Evolutionary conservation across 1,140 invertebrate genomes (phyloP).

Genomic region (Pararge aegeria): DNA sequence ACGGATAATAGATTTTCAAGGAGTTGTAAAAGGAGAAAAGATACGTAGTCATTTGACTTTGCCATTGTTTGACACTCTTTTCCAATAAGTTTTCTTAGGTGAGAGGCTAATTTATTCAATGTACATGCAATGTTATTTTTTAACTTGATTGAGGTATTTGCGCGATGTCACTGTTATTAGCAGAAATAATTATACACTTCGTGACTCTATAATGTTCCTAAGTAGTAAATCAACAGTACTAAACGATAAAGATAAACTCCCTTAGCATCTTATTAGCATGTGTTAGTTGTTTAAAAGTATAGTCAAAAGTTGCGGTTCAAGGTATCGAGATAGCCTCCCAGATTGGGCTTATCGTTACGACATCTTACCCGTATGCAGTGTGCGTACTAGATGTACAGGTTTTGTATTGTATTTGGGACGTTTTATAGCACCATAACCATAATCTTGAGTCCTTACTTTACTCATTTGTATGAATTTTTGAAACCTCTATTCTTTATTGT

Average conservation of each 20-base stretch:
- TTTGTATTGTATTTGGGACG: slow-evolving; percentile 52
- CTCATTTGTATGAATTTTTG: slow-evolving; percentile 20
- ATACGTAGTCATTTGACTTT: too few species aligned
- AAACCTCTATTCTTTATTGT: slow-evolving; percentile 15
- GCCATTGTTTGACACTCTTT: too few species aligned
- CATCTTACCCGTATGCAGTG: slow-evolving; percentile 49
- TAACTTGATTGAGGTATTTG: too few species aligned
- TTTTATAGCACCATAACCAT: slow-evolving; percentile 37
- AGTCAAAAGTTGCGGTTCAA: slow-evolving; percentile 62
- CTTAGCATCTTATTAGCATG: slow-evolving; percentile 51
- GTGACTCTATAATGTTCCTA: slow-evolving; percentile 18
- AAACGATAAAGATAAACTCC: slow-evolving; percentile 46
- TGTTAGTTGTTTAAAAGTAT: slow-evolving; percentile 55
- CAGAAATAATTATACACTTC: slow-evolving; percentile 10
- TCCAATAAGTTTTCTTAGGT: too few species aligned
- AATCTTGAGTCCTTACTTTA: slow-evolving; percentile 30
- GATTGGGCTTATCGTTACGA: slow-evolving; percentile 57
- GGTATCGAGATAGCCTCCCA: slow-evolving; percentile 57
- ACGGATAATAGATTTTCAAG: too few species aligned
- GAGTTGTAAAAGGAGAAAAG: too few species aligned
- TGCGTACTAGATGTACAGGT: slow-evolving; percentile 41
- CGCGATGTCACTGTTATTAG: not conserved
- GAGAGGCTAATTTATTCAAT: too few species aligned
- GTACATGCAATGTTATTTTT: too few species aligned
- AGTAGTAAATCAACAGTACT: slow-evolving; percentile 22